Percentiles rank a stretch among this genome's conserved stretches.
phyloP scores from a whole-genome alignment of 2,888 invertebrate genomes.

The Tethea ocularis region DNA sequence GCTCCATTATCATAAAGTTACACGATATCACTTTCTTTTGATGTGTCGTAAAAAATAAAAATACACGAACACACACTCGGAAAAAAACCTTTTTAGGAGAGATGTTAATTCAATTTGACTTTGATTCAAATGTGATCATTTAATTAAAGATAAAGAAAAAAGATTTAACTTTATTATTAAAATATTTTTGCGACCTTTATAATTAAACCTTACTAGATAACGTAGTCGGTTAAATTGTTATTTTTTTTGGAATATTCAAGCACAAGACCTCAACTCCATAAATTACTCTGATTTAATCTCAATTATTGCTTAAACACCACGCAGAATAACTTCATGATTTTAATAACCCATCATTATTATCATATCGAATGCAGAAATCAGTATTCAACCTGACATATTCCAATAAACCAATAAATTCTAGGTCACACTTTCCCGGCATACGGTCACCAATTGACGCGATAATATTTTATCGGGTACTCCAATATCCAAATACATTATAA shows the following conservation, averaged over 20 bases:
- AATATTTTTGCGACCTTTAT: background rate
- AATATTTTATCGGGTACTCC: constrained; percentile 40
- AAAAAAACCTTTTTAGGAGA: constrained; percentile 34
- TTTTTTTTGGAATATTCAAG: background rate
- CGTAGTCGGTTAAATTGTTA: background rate
- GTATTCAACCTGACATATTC: constrained; percentile 14
- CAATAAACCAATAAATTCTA: constrained; percentile 37
- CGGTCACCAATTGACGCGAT: constrained; percentile 32
- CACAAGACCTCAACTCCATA: background rate
- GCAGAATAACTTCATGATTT: background rate
- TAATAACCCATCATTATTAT: constrained; percentile 4
- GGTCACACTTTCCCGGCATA: constrained; percentile 37
- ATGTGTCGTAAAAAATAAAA: constrained; percentile 77
- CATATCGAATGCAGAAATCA: constrained; percentile 1
- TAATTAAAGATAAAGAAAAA: background rate
- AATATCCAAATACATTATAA: constrained; percentile 30
- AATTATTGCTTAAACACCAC: background rate
- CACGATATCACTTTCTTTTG: constrained; percentile 80
- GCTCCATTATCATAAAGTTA: constrained; percentile 81
- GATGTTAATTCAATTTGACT: constrained; percentile 44
- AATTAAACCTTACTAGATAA: background rate
- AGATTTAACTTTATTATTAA: background rate
- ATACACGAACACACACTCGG: constrained; percentile 55
- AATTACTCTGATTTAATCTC: background rate
- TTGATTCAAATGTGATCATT: background rate